Evolutionary conservation across 2,888 invertebrate species (phyloP), one percentile per base, ranked within the genome.

Genomic region (Andricus curvator): DNA sequence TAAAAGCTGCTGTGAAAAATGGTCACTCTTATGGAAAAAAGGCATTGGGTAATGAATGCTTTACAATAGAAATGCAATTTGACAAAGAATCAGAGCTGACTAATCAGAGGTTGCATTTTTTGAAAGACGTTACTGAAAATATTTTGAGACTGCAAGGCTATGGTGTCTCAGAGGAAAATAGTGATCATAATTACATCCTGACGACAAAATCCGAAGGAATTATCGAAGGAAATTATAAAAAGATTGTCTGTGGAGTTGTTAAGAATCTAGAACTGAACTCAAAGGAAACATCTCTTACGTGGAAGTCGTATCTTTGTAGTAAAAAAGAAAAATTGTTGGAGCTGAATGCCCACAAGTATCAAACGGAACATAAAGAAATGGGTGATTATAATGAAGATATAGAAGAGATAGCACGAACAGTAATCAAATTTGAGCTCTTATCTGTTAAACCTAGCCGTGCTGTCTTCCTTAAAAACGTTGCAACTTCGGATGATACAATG

Each of bases 401-500:
- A 82, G 87, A 93, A 20, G 94, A 95, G 81, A 92, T 97, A 3
- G 96, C 96, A 2, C 93, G 94, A 85, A 96, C 96, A 0, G 95
- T 95, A 0, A 95, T 94, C 0, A 94, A 93, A 6, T 95, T 96
- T 86, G 96, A 97, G 89, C 91, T 97, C 82, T 90, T 96, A 13
- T 95, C 96, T 87, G 94, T 95, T 4, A 96, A 95, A 85, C 95
- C 95, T 1, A 94, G 94, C 83, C 94, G 95, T 78, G 93, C 95
- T 20, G 93, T 95, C 29, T 94, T 95, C 86, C 93, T 96, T 22
- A 93, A 94, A 84, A 91, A 93, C 86, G 92, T 93, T 77, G 37
- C 83, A 9, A 80, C 84, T 80, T 51, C 84, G 2, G 93, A 93
- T 83, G 92, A 44, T 88, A 92, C 48, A 89, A 92, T 81, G 93